Base-by-base conservation (phyloP, 2,797 vertebrate genomes). In the Mustela erminea region DNA sequence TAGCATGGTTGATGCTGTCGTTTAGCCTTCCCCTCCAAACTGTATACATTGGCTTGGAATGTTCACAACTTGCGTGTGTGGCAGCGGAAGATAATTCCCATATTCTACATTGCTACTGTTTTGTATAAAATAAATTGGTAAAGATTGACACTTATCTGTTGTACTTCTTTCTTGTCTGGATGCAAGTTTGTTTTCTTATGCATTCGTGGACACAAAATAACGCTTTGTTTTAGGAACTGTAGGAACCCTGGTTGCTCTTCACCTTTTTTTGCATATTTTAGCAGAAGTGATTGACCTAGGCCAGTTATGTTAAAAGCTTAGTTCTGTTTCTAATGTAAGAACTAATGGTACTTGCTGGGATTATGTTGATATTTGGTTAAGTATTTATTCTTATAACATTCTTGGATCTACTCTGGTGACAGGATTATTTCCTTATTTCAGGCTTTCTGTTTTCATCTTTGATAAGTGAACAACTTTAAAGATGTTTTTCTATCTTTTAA, bases 71-170 rank as follows among this genome's bases (percentile, higher is more conserved):
- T 98, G 98, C 96, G 97, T 99, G 98, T 98, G 98, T 99, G 98
- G 97, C 98, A 98, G 98, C 98, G 96, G 98, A 98, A 98, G 98
- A 98, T 91, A 98, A 98, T 98, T 98, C 98, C 98, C 98, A 98
- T 99, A 99, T 98, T 99, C 98, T 99, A 99, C 98, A 98, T 98
- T 99, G 99, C 99, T 99, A 98, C 98, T 91, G 99, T 99, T 99
- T 99, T 99, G 98, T 99, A 99, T 98, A 98, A 99, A 99, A 99
- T 99, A 99, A 99, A 99, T 98, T 98, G 98, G 49, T 99, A 99
- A 99, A 96, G 97, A 98, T 98, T 97, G 96, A 98, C 98, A 98
- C 86, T 90, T 91, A 90, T 0, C 25, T 85, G 95, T 96, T 97
- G 93, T 96, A 97, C 97, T 72, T 96, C 11, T 54, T 97, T 88